Evolutionary conservation across 53 echinoderm and acorn worm genomes (phyloP).

Genomic region (Holothuria leucospilota): DNA sequence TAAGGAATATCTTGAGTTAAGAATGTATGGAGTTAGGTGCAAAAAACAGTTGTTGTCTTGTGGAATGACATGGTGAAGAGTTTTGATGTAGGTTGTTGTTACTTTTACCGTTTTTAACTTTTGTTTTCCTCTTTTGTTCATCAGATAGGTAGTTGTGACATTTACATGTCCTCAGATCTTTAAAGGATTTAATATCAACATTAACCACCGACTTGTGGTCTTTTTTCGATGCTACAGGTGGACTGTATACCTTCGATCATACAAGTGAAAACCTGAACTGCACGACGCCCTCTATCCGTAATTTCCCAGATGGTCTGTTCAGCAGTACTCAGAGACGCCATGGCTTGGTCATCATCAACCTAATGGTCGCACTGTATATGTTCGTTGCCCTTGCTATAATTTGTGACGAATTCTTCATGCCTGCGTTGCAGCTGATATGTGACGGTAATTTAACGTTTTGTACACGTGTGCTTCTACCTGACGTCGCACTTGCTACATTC

Average conservation of each 20-base stretch:
- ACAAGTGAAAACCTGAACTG: slow-evolving; percentile 55
- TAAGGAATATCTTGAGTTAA: too few species aligned
- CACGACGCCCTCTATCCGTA: slow-evolving; percentile 61
- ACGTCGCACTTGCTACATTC: too few species aligned
- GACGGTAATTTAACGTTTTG: slow-evolving; percentile 62
- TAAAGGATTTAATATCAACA: too few species aligned
- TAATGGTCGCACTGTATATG: slow-evolving; percentile 79
- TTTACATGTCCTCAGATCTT: too few species aligned
- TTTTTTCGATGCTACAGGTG: slow-evolving; percentile 6
- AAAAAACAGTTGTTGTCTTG: too few species aligned
- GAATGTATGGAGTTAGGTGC: too few species aligned
- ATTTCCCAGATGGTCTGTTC: slow-evolving; percentile 75
- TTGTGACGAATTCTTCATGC: slow-evolving; percentile 95
- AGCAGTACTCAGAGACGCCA: slow-evolving; percentile 46
- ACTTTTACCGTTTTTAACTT: too few species aligned
- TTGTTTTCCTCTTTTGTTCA: too few species aligned
- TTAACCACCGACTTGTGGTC: too few species aligned
- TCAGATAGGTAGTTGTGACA: too few species aligned
- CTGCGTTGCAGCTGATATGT: slow-evolving; percentile 80
- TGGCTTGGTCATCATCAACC: slow-evolving; percentile 70
- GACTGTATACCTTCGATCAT: slow-evolving; percentile 1
- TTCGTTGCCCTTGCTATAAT: slow-evolving; percentile 87
- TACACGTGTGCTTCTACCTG: background rate
- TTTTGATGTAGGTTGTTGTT: too few species aligned
- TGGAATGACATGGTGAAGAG: too few species aligned